Conservation (phyloP, 2,888 invertebrate species). For the Ichneumoninae sp. region DNA sequence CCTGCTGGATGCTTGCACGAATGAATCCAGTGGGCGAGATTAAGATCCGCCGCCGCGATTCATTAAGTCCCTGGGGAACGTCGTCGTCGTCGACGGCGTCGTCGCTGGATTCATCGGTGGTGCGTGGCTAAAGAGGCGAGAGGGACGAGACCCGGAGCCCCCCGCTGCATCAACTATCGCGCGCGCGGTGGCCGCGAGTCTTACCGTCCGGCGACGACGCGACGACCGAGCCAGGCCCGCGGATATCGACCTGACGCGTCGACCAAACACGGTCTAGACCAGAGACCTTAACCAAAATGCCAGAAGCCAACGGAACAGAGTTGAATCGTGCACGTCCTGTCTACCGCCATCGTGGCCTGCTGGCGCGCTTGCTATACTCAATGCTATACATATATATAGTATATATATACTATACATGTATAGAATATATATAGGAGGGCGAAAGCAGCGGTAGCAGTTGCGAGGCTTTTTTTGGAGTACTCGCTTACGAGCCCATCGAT, state of each 20-base stretch:
- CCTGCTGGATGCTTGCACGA: constrained; percentile 29
- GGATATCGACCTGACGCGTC: constrained; percentile 79
- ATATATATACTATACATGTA: too few relatives aligned
- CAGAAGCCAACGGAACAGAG: constrained; percentile 57
- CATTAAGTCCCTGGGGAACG: constrained; percentile 60
- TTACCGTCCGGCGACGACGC: constrained; percentile 57
- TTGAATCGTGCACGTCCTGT: constrained; percentile 34
- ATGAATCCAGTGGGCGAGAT: constrained; percentile 51
- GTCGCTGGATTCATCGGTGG: constrained; percentile 8
- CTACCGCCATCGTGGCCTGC: constrained; percentile 7
- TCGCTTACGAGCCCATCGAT: constrained; percentile 50
- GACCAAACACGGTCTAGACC: constrained; percentile 76
- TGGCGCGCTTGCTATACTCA: constrained; percentile 4
- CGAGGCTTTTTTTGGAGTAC: constrained; percentile 44
- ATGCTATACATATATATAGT: neutral
- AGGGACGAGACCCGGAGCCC: neutral
- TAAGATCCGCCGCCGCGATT: constrained; percentile 64
- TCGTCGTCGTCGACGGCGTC: constrained; percentile 27
- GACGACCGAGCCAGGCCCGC: constrained; percentile 71
- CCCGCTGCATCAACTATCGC: constrained; percentile 14
- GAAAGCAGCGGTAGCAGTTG: constrained; percentile 39
- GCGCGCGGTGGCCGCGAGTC: constrained; percentile 9
- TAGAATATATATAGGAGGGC: neutral
- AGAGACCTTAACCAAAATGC: constrained; percentile 76
- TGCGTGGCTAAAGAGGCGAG: neutral